phyloP scores from a whole-genome alignment of 2,888 invertebrate genomes.

The Plagodis pulveraria region DNA sequence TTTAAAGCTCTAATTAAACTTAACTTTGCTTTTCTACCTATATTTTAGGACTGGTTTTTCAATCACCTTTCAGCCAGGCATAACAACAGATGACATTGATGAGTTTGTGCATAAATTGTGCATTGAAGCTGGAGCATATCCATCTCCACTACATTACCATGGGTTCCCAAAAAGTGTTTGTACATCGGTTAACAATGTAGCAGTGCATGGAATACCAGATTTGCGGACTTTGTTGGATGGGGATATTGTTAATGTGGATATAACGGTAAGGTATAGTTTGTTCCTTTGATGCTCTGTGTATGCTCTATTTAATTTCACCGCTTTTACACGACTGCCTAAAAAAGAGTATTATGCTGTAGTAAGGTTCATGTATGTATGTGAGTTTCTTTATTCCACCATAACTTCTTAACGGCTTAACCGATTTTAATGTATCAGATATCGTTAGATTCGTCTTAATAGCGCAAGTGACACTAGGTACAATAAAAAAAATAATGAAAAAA shows the following conservation, averaged over 20 bases:
- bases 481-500: too few species aligned
- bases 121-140: conserved; percentile 91
- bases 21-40: too few species aligned
- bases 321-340: too few species aligned
- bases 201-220: conserved; percentile 97
- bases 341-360: too few species aligned
- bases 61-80: conserved; percentile 85
- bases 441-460: too few species aligned
- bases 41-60: background rate
- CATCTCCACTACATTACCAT: conserved; percentile 94
- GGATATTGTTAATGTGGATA: conserved; percentile 96
- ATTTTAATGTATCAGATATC: too few species aligned
- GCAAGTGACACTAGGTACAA: too few species aligned
- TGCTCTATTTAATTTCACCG: too few species aligned
- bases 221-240: conserved; percentile 91
- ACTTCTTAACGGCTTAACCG: too few species aligned
- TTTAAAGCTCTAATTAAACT: too few species aligned
- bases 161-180: conserved; percentile 96
- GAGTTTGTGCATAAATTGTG: conserved; percentile 88
- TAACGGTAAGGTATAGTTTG: conserved; percentile 87
- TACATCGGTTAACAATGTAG: conserved; percentile 96
- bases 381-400: too few species aligned
- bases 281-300: background rate
- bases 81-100: conserved; percentile 95
- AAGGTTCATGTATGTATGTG: too few species aligned